phyloP scores from a whole-genome alignment of 2,113 vertebrate genomes.

The Podarcis cretensis region DNA sequence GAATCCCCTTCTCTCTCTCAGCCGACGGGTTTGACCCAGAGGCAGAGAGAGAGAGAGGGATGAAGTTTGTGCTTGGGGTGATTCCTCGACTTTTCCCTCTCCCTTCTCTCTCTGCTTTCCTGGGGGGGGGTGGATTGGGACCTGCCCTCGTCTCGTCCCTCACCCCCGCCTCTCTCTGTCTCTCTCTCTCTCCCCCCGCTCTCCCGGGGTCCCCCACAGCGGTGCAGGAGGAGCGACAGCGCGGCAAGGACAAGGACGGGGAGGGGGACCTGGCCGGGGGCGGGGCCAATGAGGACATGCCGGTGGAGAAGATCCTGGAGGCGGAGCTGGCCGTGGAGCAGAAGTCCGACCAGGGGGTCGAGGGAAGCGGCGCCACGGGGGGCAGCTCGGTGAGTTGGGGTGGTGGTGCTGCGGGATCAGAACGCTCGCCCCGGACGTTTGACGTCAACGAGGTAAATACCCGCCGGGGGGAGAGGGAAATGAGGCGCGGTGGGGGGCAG shows the following conservation, averaged over 20 bases:
- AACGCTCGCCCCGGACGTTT: background rate
- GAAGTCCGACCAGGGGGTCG: constrained; percentile 89
- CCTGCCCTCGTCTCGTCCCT: background rate
- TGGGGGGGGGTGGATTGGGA: background rate
- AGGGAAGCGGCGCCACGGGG: constrained; percentile 79
- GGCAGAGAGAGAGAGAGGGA: background rate
- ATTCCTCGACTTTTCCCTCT: background rate
- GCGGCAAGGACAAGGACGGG: constrained; percentile 85
- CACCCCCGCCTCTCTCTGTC: background rate
- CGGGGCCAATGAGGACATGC: constrained; percentile 91
- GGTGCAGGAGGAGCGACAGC: constrained; percentile 92
- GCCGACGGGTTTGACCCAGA: background rate
- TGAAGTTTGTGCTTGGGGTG: background rate
- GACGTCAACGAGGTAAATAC: background rate
- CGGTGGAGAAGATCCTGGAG: constrained; percentile 92
- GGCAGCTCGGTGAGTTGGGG: constrained; percentile 84
- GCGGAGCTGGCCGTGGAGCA: constrained; percentile 93
- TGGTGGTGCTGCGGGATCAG: constrained; percentile 52
- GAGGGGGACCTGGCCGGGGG: constrained; percentile 87
- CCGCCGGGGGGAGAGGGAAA: background rate
- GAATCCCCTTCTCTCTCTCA: background rate
- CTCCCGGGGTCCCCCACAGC: constrained; percentile 70
- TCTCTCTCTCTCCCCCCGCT: background rate
- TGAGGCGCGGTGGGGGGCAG: rapidly evolving
- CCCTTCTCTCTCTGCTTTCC: background rate